phyloP scores from a whole-genome alignment of 2,113 vertebrate genomes.

The Antigone vipio region DNA sequence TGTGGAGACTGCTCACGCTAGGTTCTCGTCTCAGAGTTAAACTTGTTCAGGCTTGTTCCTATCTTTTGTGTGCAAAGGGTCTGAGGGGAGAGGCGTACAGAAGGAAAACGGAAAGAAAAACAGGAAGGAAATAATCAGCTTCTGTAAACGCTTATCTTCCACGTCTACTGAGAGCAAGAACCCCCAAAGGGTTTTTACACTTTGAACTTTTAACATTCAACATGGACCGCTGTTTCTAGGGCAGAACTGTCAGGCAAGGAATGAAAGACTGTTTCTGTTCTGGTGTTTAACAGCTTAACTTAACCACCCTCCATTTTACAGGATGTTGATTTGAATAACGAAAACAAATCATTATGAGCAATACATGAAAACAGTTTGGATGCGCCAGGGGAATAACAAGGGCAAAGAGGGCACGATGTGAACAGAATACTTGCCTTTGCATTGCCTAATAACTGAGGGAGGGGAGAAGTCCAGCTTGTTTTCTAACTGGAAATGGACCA shows the following conservation, averaged over 20 bases:
- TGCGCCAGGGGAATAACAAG: not conserved
- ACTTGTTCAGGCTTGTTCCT: not conserved
- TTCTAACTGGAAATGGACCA: not conserved
- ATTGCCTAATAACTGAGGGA: not conserved
- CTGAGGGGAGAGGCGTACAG: fast-evolving
- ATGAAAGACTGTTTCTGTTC: not conserved
- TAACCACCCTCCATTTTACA: not conserved
- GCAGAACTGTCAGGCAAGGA: not conserved
- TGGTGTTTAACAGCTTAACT: not conserved
- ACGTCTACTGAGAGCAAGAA: not conserved
- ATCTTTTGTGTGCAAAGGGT: not conserved
- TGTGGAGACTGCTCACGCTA: fast-evolving
- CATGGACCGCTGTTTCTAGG: not conserved
- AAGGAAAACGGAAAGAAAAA: not conserved
- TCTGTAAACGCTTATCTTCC: not conserved
- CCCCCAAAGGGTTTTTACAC: not conserved
- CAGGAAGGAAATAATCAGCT: not conserved
- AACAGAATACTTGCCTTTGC: not conserved
- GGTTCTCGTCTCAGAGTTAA: not conserved
- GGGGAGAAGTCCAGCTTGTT: not conserved
- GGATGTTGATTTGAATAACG: not conserved
- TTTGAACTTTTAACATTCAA: not conserved
- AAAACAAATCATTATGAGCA: not conserved
- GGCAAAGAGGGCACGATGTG: not conserved
- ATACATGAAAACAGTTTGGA: not conserved